These are phyloP conservation scores for Pygmarrhopalites habei DNA, from an alignment of 1,140 invertebrate genomes.

Conservation along the genomic window DNA sequence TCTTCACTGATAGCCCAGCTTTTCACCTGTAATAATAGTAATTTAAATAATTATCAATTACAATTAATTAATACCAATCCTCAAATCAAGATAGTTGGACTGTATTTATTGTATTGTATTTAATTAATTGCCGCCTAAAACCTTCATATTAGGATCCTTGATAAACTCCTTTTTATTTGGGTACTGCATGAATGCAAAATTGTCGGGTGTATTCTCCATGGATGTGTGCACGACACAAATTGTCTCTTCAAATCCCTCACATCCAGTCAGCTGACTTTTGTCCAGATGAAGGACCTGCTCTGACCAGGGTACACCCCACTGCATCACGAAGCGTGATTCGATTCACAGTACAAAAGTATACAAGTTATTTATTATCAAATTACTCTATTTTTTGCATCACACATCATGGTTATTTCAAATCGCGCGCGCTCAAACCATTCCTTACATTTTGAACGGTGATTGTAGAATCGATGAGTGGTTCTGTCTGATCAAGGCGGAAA, in stretches of 20 bases:
- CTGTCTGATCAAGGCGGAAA: constrained; percentile 16
- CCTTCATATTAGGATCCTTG: constrained; percentile 18
- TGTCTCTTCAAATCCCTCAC: constrained; percentile 11
- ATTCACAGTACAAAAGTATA: not conserved
- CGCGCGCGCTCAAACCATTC: not conserved
- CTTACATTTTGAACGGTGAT: constrained; percentile 15
- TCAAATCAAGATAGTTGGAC: not conserved
- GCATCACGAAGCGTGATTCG: not conserved
- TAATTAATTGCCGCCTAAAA: not conserved
- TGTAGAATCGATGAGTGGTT: constrained; percentile 8
- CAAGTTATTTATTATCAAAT: not conserved
- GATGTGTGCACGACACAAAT: constrained; percentile 21
- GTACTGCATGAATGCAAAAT: constrained; percentile 32
- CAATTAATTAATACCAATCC: not conserved
- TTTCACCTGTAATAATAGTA: not conserved
- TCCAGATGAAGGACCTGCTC: constrained; percentile 18
- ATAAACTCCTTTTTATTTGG: constrained; percentile 19
- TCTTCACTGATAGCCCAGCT: not conserved
- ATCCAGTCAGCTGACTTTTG: not conserved
- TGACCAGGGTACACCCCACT: not conserved
- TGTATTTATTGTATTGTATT: not conserved
- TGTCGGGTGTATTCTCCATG: constrained; percentile 25
- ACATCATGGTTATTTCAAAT: not conserved
- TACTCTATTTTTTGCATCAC: not conserved
- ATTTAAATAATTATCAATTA: not conserved